Evolutionary conservation across 2,888 invertebrate species (phyloP).

Genomic region (Drosophila diplacantha): DNA sequence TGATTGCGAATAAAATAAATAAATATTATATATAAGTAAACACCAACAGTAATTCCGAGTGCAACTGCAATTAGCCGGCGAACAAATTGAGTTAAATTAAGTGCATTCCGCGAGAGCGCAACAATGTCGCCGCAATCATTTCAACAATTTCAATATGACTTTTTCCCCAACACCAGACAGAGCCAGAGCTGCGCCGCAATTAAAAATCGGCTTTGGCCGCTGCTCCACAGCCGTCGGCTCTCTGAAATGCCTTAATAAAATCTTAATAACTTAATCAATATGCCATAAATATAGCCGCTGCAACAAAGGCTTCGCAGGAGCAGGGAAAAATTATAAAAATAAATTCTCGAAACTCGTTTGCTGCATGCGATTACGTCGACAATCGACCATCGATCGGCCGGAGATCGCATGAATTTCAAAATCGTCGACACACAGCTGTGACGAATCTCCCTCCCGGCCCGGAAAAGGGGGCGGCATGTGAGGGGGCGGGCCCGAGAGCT

Average conservation of each 20-base stretch:
- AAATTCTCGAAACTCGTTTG: slow-evolving; percentile 68
- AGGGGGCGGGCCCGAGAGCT: slow-evolving; percentile 1
- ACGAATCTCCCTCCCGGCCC: slow-evolving; percentile 55
- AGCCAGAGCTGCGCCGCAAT: slow-evolving; percentile 21
- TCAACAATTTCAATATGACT: slow-evolving; percentile 52
- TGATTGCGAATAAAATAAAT: slow-evolving; percentile 27
- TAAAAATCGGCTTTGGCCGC: slow-evolving; percentile 58
- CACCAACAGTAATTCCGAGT: not conserved
- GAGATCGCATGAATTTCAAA: slow-evolving; percentile 67
- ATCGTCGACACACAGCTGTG: slow-evolving; percentile 68
- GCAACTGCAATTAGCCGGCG: slow-evolving; percentile 51
- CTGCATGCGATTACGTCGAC: slow-evolving; percentile 69
- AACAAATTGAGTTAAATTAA: slow-evolving; percentile 58
- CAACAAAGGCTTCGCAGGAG: slow-evolving; percentile 40
- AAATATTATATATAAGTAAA: slow-evolving; percentile 35
- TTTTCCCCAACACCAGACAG: slow-evolving; percentile 10
- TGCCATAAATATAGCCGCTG: slow-evolving; percentile 64
- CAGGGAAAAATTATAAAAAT: slow-evolving; percentile 57
- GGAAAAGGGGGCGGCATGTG: slow-evolving; percentile 25
- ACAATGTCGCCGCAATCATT: slow-evolving; percentile 40
- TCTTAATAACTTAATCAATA: slow-evolving; percentile 73
- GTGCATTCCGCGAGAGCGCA: slow-evolving; percentile 39
- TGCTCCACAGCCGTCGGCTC: slow-evolving; percentile 53
- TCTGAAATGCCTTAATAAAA: slow-evolving; percentile 67
- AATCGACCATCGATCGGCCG: slow-evolving; percentile 47